Conservation (phyloP, 2,888 invertebrate species). For the Anoncus sp. region DNA sequence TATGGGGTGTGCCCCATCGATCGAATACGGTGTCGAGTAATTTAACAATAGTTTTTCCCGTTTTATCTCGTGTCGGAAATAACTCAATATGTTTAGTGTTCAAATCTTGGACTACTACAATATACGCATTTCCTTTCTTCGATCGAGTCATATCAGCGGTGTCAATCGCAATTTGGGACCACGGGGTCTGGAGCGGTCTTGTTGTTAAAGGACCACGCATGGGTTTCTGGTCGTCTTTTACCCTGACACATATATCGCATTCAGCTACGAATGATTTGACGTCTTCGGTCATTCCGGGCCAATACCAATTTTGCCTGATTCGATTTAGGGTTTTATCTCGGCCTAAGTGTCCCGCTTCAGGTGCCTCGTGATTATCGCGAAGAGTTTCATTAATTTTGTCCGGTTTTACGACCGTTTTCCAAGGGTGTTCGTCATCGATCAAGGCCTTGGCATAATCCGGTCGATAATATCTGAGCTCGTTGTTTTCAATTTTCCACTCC, state of each 20-base stretch:
- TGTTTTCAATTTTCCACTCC: slow-evolving; percentile 52
- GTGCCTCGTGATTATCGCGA: slow-evolving; percentile 30
- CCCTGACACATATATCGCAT: slow-evolving; percentile 34
- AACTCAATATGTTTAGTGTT: slow-evolving; percentile 47
- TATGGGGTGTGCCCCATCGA: slow-evolving; percentile 29
- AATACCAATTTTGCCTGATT: slow-evolving; percentile 20
- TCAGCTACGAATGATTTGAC: slow-evolving; percentile 32
- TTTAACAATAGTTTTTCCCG: slow-evolving; percentile 37
- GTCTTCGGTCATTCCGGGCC: slow-evolving; percentile 40
- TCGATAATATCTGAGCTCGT: slow-evolving; percentile 35
- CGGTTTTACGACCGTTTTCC: slow-evolving; percentile 50
- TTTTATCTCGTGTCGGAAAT: slow-evolving; percentile 32
- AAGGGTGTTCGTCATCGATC: slow-evolving; percentile 53
- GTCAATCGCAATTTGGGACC: slow-evolving; percentile 49
- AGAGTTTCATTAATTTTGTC: slow-evolving; percentile 7
- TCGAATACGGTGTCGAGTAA: slow-evolving; percentile 23
- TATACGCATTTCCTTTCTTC: slow-evolving; percentile 38
- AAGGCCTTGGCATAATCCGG: slow-evolving; percentile 24
- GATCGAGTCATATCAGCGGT: slow-evolving; percentile 29
- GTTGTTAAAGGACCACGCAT: slow-evolving; percentile 33
- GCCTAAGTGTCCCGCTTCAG: slow-evolving; percentile 47
- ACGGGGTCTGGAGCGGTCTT: slow-evolving; percentile 36
- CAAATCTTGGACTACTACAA: slow-evolving; percentile 42
- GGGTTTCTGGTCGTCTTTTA: slow-evolving; percentile 41
- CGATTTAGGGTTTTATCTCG: slow-evolving; percentile 32